Base-by-base conservation (phyloP, 2,888 invertebrate genomes). In the Drosophila koepferae region DNA sequence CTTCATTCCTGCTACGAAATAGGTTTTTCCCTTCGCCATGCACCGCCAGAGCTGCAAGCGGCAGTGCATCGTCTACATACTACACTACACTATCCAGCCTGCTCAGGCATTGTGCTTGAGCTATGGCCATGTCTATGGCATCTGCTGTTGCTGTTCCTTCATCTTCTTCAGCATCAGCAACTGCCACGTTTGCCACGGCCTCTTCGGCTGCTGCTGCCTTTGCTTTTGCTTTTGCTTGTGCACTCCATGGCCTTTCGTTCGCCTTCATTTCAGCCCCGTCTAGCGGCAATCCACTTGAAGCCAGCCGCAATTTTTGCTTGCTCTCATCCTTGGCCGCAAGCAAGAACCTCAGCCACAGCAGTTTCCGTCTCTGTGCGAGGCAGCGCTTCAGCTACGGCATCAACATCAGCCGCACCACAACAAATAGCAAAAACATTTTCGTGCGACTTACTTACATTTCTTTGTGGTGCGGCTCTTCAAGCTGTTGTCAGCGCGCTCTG, bases 341-440 rank as follows among this genome's bases (percentile, higher is more conserved):
- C 64, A 62, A 64, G 77, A 72, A 72, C 62, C 70, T 54, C 74
- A 69, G 67, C 56, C 60, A 31, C 63, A 46, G 55, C 23, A 46
- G 36, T 38, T 23, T n/a, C 36, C 46, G 31, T 16, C n/a, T 34
- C 64, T 51, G 62, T 62, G 31, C 10, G n/a, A n/a, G 49, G 31
- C 34, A 41, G n/a, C 43, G 67, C 18, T 10, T 41, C 58, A 66
- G 74, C 43, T 61, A 38, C 58, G 55, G 56, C 61, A 40, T 44
- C 74, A 65, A 64, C 66, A 64, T 31, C 63, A 49, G 54, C 48
- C n/a, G 41, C 28, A 74, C 78, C 77, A 77, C 89, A 85, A 89
- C 89, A 85, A 85, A 85, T 85, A 84, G 88, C 82, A 89, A 87
- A 86, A 86, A 74, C 74, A 87, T 89, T 89, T 87, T 87, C 89